Evolutionary conservation across 2,797 vertebrate species (phyloP).

Genomic region (Agapornis canus): DNA sequence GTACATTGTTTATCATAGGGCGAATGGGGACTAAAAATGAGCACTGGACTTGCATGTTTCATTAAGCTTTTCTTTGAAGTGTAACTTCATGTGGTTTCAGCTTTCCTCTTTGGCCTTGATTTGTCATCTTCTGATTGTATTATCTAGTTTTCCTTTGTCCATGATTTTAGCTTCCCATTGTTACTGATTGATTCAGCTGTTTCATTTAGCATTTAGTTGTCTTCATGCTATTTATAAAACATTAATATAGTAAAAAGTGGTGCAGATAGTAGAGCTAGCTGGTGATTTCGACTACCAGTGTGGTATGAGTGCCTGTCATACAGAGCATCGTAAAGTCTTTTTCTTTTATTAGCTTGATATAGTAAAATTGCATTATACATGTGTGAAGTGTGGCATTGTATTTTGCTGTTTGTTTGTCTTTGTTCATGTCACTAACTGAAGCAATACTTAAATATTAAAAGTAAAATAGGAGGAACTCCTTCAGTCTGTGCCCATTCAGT

Average conservation of each 20-base stretch:
- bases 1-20: neutral
- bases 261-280: neutral
- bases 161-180: neutral
- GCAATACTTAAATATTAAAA: neutral
- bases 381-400: neutral
- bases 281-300: neutral
- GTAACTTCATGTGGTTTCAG: neutral
- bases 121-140: neutral
- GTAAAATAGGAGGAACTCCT: neutral
- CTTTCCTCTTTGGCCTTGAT: conserved; percentile 9
- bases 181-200: neutral
- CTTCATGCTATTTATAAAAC: neutral
- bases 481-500: neutral
- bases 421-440: neutral
- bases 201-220: neutral
- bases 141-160: neutral
- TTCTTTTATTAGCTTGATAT: neutral
- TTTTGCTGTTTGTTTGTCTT: neutral
- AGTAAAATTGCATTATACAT: neutral
- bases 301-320: neutral
- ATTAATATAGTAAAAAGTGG: neutral
- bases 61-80: neutral
- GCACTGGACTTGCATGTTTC: neutral
- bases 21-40: neutral
- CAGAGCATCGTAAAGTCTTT: neutral